Percentiles rank a stretch among this genome's conserved stretches.
These are phyloP conservation scores for Cepphus grylle DNA, from an alignment of 2,113 vertebrate species.

Conservation along the genomic window DNA sequence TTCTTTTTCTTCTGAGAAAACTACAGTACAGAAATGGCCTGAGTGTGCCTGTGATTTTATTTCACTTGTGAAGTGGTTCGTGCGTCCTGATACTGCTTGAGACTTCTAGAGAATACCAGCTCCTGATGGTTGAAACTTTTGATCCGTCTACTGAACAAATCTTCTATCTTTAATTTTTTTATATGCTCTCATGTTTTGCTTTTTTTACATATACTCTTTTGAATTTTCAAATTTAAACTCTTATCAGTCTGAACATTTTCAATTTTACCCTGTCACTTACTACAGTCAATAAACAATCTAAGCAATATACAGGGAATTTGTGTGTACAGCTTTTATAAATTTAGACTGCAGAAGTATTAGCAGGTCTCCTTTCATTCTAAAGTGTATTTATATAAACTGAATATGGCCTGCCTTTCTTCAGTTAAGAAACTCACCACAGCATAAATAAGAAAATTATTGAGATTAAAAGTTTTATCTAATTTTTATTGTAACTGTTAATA, in stretches of 20 bases:
- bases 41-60: not conserved
- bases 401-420: not conserved
- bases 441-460: not conserved
- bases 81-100: not conserved
- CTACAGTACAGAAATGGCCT: not conserved
- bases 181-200: not conserved
- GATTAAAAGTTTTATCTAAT: not conserved
- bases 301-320: not conserved
- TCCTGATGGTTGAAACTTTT: not conserved
- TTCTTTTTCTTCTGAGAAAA: not conserved
- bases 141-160: not conserved
- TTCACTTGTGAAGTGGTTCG: not conserved
- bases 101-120: not conserved
- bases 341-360: not conserved
- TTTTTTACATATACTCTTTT: not conserved
- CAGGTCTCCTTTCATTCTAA: not conserved
- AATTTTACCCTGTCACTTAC: not conserved
- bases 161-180: not conserved
- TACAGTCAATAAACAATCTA: not conserved
- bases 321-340: not conserved
- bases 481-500: not conserved
- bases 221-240: not conserved
- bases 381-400: not conserved
- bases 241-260: not conserved
- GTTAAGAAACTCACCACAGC: not conserved